Percentiles rank a stretch among this genome's conserved stretches.
phyloP scores from a whole-genome alignment of 2,888 invertebrate genomes.

The Lucinisca nassula region DNA sequence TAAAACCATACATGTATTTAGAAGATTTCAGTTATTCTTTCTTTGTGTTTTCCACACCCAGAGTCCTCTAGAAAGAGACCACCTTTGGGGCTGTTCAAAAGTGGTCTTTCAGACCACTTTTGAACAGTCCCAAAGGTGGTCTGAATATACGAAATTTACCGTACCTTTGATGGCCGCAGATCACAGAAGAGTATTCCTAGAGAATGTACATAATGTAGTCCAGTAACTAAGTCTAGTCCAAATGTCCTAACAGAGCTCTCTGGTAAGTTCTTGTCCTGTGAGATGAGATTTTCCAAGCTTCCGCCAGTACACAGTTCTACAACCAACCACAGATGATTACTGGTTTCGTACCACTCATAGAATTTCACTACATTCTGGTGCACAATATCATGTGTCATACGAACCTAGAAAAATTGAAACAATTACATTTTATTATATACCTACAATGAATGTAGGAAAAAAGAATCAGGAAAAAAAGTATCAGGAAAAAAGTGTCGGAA shows the following conservation, averaged over 20 bases:
- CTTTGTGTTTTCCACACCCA: no score
- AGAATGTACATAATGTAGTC: slow-evolving; percentile 88
- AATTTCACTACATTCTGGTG: slow-evolving; percentile 87
- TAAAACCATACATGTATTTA: no score
- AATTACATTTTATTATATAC: no score
- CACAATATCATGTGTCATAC: slow-evolving; percentile 88
- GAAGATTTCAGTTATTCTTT: no score
- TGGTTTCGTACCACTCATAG: slow-evolving; percentile 89
- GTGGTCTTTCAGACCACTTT: no score
- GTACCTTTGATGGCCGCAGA: slow-evolving; percentile 87
- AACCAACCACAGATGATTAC: slow-evolving; percentile 88
- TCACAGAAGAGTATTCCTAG: slow-evolving; percentile 87
- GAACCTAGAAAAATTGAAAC: slow-evolving; percentile 87
- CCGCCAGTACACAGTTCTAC: slow-evolving; percentile 88
- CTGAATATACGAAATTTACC: no score
- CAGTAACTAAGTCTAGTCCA: slow-evolving; percentile 86
- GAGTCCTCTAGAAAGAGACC: no score
- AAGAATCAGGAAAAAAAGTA: no score
- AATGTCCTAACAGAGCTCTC: slow-evolving; percentile 86
- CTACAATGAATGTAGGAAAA: no score
- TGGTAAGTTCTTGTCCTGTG: slow-evolving; percentile 87
- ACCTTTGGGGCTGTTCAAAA: no score
- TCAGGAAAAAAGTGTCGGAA: no score
- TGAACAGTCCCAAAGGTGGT: no score
- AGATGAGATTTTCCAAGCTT: slow-evolving; percentile 85